phyloP scores from a whole-genome alignment of 1,140 invertebrate genomes.

The fruit fly (Drosophila melanogaster) region Release_6_plus_ISO1_MT NC_004354.4:11419001-11419500 shows the following conservation, averaged over 20 bases:
- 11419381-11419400: too few relatives aligned
- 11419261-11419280: conserved; percentile 7
- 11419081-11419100: conserved; percentile 49
- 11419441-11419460: too few relatives aligned
- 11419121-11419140: conserved; percentile 34
- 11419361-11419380: too few relatives aligned
- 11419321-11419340: too few relatives aligned
- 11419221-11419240: conserved; percentile 24
- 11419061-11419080: conserved; percentile 54
- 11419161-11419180: conserved; percentile 62
- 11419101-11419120: conserved; percentile 48
- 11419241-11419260: conserved; percentile 23
- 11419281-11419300: conserved; percentile 22
- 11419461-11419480: neutral
- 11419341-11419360: too few relatives aligned
- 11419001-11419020: conserved; percentile 11
- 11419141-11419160: conserved; percentile 74
- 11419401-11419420: too few relatives aligned
- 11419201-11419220: conserved; percentile 3
- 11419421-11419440: too few relatives aligned
- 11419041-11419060: conserved; percentile 21
- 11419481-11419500: conserved; percentile 1
- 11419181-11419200: conserved; percentile 38
- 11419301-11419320: conserved; percentile 8
- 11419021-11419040: conserved; percentile 51